Evolutionary conservation across 2,113 vertebrate species (phyloP), one percentile per base, ranked within the genome.

Genomic region (Nesoenas mayeri): DNA sequence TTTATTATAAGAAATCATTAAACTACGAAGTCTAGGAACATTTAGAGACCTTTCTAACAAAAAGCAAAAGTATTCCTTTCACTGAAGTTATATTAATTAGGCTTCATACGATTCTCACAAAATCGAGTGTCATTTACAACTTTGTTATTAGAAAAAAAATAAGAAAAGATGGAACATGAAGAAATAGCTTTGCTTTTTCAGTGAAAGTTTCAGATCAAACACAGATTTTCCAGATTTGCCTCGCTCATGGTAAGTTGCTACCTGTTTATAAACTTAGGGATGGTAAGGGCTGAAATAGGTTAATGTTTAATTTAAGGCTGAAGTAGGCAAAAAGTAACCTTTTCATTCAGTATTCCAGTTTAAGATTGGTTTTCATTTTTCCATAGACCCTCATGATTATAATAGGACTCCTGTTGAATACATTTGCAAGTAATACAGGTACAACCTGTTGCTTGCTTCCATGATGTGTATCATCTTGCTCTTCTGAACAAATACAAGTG

Each of bases 61-160:
- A 96, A 79, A 70, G 32, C 10, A 3, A 5, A 66, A 87, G 40
- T 70, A 61, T 89, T 91, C 25, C 38, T 74, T 11, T 89, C 83
- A 73, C 48, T 42, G 47, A 84, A 85, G 19, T 34, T 25, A 54
- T 56, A 40, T n/a, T 62, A 85, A 93, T 88, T 91, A 5, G 65
- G 73, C 24, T 61, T 94, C 70, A 86, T 94, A 96, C 80, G 94
- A 89, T 88, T 84, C 70, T 83, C 56, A 86, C 81, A 95, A 96
- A 97, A 97, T 86, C 67, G 93, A 97, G 24, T 82, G 84, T 88
- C 61, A 78, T 78, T 92, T 50, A 56, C 56, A 91, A 77, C 72
- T 92, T 89, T 85, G 25, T 53, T 96, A 64, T 79, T 94, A 88
- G 56, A 51, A 62, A 61, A 78, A 79, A 85, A 91, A 70, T 61